phyloP scores from a whole-genome alignment of 2,113 vertebrate species.

The Dicaeum eximium region DNA sequence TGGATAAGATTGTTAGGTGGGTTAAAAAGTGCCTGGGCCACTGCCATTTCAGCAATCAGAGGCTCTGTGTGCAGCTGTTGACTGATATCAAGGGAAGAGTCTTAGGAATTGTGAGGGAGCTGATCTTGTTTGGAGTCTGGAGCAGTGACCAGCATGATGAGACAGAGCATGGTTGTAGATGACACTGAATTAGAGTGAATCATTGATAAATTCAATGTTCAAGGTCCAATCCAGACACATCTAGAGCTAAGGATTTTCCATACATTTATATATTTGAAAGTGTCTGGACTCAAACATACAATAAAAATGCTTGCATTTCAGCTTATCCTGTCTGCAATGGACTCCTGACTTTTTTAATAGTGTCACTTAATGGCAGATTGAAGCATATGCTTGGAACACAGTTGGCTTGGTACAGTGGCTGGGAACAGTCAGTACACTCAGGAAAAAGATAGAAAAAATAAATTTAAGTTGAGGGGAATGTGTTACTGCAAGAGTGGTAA shows the following conservation, averaged over 20 bases:
- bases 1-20: neutral
- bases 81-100: neutral
- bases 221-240: neutral
- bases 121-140: neutral
- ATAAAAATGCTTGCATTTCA: neutral
- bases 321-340: neutral
- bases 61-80: neutral
- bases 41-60: neutral
- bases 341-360: neutral
- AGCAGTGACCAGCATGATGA: neutral
- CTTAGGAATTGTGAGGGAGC: neutral
- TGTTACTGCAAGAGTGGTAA: neutral
- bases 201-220: neutral
- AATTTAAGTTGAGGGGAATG: neutral
- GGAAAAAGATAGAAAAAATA: neutral
- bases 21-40: neutral
- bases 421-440: neutral
- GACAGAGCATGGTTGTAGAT: neutral
- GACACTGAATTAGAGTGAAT: neutral
- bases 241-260: neutral
- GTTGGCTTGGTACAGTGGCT: neutral
- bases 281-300: neutral
- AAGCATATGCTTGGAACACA: neutral
- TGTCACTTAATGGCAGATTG: neutral
- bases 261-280: neutral